Evolutionary conservation across 2,888 invertebrate species (phyloP).

Genomic region (Helicoverpa assulta): DNA sequence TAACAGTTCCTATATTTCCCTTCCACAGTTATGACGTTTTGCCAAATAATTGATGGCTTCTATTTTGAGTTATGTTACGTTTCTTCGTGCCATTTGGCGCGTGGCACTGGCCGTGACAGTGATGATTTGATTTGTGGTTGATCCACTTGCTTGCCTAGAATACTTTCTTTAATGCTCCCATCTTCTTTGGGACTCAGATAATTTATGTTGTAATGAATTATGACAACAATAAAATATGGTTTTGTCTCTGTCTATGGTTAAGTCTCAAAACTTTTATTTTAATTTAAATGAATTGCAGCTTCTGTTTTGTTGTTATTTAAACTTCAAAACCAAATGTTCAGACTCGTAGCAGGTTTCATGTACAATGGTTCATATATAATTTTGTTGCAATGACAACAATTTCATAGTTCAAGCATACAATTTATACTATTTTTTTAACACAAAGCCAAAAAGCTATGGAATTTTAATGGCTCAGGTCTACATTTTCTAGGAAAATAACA

Average conservation of each 20-base stretch:
- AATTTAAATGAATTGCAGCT: no score
- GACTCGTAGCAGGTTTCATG: no score
- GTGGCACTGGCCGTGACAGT: conserved; percentile 46
- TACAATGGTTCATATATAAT: no score
- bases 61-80: conserved; percentile 35
- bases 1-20: not conserved
- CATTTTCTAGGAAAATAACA: conserved; percentile 2
- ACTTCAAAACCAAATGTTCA: no score
- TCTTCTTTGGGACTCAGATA: not conserved
- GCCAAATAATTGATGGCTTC: conserved; percentile 30
- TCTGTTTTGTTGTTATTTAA: no score
- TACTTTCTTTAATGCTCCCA: conserved; percentile 11
- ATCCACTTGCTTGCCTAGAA: conserved; percentile 11
- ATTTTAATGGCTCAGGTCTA: not conserved
- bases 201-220: not conserved
- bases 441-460: not conserved
- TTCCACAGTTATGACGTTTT: conserved; percentile 15
- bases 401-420: no score
- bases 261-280: not conserved
- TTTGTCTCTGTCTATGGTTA: no score
- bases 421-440: no score
- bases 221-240: not conserved
- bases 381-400: no score
- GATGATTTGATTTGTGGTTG: conserved; percentile 32
- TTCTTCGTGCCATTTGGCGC: conserved; percentile 51